Percentiles rank a stretch among this genome's conserved stretches.
Evolutionary conservation across 2,888 invertebrate genomes (phyloP).

Genomic region (Metellina segmentata): DNA sequence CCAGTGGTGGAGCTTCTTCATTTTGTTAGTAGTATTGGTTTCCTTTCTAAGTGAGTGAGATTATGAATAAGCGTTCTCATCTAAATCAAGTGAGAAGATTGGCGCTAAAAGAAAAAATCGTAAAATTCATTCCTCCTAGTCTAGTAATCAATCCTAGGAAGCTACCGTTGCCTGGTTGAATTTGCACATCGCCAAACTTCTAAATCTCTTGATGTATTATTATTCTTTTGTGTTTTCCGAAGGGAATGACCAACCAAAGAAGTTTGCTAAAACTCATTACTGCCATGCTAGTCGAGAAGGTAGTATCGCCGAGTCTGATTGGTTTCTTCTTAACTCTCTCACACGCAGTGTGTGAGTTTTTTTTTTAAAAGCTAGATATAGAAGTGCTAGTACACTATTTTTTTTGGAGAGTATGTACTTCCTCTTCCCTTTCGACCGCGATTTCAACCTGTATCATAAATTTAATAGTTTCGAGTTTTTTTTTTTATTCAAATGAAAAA

Average conservation of each 20-base stretch:
- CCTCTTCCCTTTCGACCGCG: no score
- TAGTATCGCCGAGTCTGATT: neutral
- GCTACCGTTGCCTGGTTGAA: slow-evolving; percentile 59
- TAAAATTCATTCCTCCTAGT: slow-evolving; percentile 74
- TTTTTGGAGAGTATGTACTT: no score
- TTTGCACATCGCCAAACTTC: slow-evolving; percentile 26
- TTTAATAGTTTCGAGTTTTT: no score
- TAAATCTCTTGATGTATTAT: neutral
- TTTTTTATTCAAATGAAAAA: no score
- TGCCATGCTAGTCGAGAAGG: neutral
- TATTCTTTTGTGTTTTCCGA: neutral
- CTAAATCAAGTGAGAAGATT: slow-evolving; percentile 75
- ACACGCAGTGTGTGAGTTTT: no score
- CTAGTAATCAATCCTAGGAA: slow-evolving; percentile 69
- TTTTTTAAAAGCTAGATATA: no score
- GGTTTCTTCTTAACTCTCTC: no score
- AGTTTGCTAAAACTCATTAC: neutral
- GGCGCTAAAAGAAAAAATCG: slow-evolving; percentile 76
- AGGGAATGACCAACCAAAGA: neutral
- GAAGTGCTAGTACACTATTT: no score
- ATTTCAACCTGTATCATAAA: no score
- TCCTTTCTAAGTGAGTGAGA: slow-evolving; percentile 73
- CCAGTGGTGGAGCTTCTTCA: slow-evolving; percentile 16
- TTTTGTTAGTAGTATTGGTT: slow-evolving; percentile 43
- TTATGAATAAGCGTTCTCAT: slow-evolving; percentile 70